phyloP scores from a whole-genome alignment of 1,140 invertebrate genomes.

The Lordiphosa mommai region DNA sequence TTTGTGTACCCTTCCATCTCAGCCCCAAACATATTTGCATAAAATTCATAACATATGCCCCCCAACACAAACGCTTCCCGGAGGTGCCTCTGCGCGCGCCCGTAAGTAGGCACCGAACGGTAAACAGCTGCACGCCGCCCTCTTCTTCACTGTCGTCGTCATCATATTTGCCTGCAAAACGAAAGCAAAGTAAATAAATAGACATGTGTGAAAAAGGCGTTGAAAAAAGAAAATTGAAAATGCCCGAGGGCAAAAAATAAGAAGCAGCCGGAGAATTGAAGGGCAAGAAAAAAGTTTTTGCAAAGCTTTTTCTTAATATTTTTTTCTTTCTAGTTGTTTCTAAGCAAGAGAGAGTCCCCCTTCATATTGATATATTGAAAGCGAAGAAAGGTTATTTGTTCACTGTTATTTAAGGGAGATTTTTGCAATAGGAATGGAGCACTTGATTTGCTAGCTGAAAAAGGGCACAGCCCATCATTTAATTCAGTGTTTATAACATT shows the following conservation, averaged over 20 bases:
- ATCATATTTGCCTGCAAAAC: slow-evolving; percentile 34
- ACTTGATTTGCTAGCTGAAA: too few relatives aligned
- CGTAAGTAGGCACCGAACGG: slow-evolving; percentile 30
- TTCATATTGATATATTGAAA: neutral
- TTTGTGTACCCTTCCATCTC: slow-evolving; percentile 1
- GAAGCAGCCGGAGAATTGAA: neutral
- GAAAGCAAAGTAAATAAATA: slow-evolving; percentile 47
- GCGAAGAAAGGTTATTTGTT: neutral
- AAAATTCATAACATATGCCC: slow-evolving; percentile 66
- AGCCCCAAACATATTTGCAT: slow-evolving; percentile 53
- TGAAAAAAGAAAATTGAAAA: slow-evolving; percentile 33
- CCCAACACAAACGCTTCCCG: slow-evolving; percentile 7
- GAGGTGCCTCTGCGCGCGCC: slow-evolving; percentile 12
- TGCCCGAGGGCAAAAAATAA: slow-evolving; percentile 1
- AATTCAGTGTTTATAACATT: too few relatives aligned
- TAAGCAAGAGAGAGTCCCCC: neutral
- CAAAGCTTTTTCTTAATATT: slow-evolving; percentile 17
- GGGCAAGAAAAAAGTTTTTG: slow-evolving; percentile 8
- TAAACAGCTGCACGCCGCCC: slow-evolving; percentile 4
- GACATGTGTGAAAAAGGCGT: slow-evolving; percentile 28
- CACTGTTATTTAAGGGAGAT: too few relatives aligned
- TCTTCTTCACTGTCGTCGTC: slow-evolving; percentile 13
- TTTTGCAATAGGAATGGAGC: too few relatives aligned
- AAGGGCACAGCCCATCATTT: too few relatives aligned
- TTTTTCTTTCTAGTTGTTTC: neutral